These are phyloP conservation scores for Ophthalmolycus amberensis DNA, from an alignment of 2,113 vertebrate species.

Conservation along the genomic window DNA sequence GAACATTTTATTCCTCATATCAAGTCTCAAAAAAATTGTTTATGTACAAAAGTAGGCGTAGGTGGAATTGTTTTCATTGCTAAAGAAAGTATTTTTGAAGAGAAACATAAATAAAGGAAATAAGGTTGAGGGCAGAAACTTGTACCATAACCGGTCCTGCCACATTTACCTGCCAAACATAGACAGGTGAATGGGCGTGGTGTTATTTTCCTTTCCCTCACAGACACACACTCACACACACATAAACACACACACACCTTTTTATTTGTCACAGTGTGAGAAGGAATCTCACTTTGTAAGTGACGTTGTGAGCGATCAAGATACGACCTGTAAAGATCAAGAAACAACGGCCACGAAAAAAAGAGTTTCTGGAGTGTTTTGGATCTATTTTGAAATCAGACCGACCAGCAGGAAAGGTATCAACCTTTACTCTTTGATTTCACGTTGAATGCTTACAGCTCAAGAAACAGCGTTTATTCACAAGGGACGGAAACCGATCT, in stretches of 20 bases:
- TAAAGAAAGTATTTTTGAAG: not conserved
- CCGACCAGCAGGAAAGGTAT: slow-evolving; percentile 35
- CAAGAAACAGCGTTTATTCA: not conserved
- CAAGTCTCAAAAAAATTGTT: not conserved
- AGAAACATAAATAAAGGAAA: not conserved
- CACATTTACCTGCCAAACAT: slow-evolving; percentile 50
- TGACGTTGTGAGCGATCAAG: not conserved
- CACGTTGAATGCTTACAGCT: not conserved
- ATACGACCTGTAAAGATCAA: not conserved
- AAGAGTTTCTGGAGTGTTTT: slow-evolving; percentile 7
- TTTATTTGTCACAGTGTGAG: not conserved
- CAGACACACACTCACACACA: not conserved
- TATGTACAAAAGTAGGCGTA: too few relatives aligned
- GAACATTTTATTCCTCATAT: not conserved
- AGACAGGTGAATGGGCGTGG: slow-evolving; percentile 42
- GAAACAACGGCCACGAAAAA: not conserved
- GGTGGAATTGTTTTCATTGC: not conserved
- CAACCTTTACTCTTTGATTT: not conserved
- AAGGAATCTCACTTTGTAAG: not conserved
- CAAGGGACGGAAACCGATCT: not conserved
- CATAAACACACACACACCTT: not conserved
- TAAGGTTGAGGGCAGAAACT: not conserved
- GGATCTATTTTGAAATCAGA: not conserved
- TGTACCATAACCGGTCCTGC: slow-evolving; percentile 51
- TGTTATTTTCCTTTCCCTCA: not conserved